phyloP scores from a whole-genome alignment of 2,113 vertebrate species.

The Azemiops feae region DNA sequence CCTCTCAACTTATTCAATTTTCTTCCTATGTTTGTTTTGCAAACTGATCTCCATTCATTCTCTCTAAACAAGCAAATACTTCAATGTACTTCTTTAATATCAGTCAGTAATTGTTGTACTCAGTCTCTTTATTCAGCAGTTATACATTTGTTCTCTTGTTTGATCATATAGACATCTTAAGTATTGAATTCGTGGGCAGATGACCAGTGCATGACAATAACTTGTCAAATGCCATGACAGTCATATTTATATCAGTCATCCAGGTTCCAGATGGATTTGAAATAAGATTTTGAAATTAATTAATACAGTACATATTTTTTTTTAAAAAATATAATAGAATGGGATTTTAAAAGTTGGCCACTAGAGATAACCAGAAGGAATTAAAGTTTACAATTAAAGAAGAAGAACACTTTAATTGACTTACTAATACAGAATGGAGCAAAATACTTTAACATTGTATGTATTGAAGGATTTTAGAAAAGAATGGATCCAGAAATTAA shows the following conservation, averaged over 20 bases:
- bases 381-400: neutral
- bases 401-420: neutral
- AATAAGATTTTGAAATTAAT: neutral
- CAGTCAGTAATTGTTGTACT: neutral
- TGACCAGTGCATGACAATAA: neutral
- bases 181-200: neutral
- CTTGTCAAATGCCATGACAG: neutral
- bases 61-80: neutral
- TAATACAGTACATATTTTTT: neutral
- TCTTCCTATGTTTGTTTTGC: neutral
- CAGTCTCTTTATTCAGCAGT: neutral
- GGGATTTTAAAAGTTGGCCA: neutral
- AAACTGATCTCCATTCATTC: neutral
- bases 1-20: neutral
- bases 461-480: neutral
- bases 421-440: too few species aligned
- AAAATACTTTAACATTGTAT: neutral
- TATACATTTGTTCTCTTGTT: neutral
- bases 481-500: neutral
- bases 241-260: neutral
- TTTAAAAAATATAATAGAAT: neutral
- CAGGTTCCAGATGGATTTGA: neutral
- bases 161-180: neutral
- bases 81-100: neutral
- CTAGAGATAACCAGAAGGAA: neutral